These are phyloP conservation scores for Empis livida DNA, from an alignment of 2,888 invertebrate genomes.

Conservation along the genomic window DNA sequence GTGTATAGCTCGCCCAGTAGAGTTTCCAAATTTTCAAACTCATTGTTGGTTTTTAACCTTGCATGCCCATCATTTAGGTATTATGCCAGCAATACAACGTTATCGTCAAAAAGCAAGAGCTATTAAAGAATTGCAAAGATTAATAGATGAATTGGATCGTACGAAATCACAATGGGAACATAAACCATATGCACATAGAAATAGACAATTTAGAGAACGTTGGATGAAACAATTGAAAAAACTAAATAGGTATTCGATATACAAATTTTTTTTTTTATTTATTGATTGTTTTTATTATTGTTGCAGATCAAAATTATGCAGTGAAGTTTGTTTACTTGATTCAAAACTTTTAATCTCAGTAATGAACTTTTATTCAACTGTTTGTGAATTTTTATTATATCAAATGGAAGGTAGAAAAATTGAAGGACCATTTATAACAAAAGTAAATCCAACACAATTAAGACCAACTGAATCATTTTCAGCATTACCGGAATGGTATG, in stretches of 20 bases:
- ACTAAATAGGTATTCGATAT: constrained; percentile 43
- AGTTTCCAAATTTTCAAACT: constrained; percentile 82
- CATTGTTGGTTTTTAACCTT: constrained; percentile 95
- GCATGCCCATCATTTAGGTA: constrained; percentile 84
- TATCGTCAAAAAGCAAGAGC: constrained; percentile 58
- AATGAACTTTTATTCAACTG: constrained; percentile 76
- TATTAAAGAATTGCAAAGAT: constrained; percentile 68
- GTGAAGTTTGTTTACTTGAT: constrained; percentile 82
- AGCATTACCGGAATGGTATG: constrained; percentile 92
- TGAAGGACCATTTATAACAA: constrained; percentile 36
- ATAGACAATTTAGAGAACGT: constrained; percentile 68
- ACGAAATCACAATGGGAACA: constrained; percentile 74
- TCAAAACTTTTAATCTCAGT: constrained; percentile 67
- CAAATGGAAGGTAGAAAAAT: constrained; percentile 46
- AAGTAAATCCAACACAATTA: constrained; percentile 43
- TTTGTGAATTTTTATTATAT: constrained; percentile 63
- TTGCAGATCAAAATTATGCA: constrained; percentile 78
- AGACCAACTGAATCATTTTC: constrained; percentile 64
- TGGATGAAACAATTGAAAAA: constrained; percentile 81
- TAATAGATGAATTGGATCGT: constrained; percentile 70
- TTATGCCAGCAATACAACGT: constrained; percentile 79
- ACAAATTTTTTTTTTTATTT: not conserved
- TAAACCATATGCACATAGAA: constrained; percentile 60
- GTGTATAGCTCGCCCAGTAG: constrained; percentile 22
- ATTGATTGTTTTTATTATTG: not conserved